A percentile compares a stretch with the other conserved stretches of the same genome.
Conservation (phyloP, 35 echinoderm and acorn worm species). For the Strongylocentrotus purpuratus region DNA sequence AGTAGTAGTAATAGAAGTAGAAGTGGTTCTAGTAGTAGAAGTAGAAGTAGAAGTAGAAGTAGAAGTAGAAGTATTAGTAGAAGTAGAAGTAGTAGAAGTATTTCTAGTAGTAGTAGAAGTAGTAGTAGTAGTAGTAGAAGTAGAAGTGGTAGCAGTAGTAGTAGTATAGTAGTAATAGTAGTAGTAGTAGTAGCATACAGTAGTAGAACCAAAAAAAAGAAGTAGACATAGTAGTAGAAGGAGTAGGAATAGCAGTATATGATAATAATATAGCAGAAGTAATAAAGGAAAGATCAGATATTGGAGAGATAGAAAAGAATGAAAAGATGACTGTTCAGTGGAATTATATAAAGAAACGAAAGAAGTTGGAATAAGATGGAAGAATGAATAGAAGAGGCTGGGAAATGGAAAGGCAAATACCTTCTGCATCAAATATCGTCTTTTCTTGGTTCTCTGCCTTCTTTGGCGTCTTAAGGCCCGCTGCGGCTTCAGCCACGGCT, state of each 20-base stretch:
- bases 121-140: background rate
- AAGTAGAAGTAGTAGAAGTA: background rate
- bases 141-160: background rate
- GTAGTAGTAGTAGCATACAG: background rate
- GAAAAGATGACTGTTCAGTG: no score
- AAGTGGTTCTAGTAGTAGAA: background rate
- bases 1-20: background rate
- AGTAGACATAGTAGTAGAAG: background rate
- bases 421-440: conserved; percentile 43
- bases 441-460: conserved; percentile 8
- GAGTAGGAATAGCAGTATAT: no score
- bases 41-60: background rate
- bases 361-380: no score
- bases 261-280: no score
- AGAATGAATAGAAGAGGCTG: no score
- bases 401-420: background rate
- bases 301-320: no score
- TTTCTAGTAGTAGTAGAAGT: no score
- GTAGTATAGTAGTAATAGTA: background rate
- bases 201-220: background rate
- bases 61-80: background rate
- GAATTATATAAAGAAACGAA: no score
- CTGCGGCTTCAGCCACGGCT: background rate
- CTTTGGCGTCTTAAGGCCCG: background rate
- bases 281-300: no score